Base-by-base conservation (phyloP, 2,797 vertebrate genomes). In the Centroberyx gerrardi region DNA sequence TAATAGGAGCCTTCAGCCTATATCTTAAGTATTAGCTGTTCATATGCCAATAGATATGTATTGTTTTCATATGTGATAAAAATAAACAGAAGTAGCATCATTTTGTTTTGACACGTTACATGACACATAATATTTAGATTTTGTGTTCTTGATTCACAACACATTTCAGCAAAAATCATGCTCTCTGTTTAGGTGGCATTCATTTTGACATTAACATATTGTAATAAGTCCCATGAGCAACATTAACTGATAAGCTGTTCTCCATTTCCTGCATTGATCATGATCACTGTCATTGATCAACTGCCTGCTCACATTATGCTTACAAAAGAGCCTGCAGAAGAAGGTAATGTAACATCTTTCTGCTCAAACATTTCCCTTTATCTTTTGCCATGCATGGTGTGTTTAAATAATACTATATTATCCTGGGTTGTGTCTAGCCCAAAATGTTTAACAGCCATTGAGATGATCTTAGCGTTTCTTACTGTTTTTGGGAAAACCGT, bases 241-340 rank as follows among this genome's bases (percentile, higher is more conserved):
- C 44, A 18, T 67, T 76, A 54, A 70, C 9, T 81, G 14, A 84
- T 55, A 8, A 71, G 3, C 8, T 56, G 0, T 66, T 74, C 31
- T 89, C 40, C 3, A 3, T 55, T 7, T 27, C 38, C 29, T 62
- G 15, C 36, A 62, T 62, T 62, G 65, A 40, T 54, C 38, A n/a
- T 72, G 27, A 29, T 79, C 38, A 6, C 6, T 53, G 14, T 38
- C 42, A 62, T 17, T 64, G 13, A 71, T 65, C 22, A 33, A 55
- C 62, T n/a, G 38, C 18, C 62, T 36, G 28, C 31, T 46, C 4
- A 0, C 9, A 52, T 59, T 38, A 2, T 33, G 17, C 29, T 46
- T 14, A 17, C 48, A 67, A 28, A 69, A 90, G 82, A 85, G 27
- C 63, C 82, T 72, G 46, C 64, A 82, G 75, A 76, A 18, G 80